These are phyloP conservation scores for Aspidapion aeneum DNA, from an alignment of 2,888 invertebrate species.

Conservation along the genomic window DNA sequence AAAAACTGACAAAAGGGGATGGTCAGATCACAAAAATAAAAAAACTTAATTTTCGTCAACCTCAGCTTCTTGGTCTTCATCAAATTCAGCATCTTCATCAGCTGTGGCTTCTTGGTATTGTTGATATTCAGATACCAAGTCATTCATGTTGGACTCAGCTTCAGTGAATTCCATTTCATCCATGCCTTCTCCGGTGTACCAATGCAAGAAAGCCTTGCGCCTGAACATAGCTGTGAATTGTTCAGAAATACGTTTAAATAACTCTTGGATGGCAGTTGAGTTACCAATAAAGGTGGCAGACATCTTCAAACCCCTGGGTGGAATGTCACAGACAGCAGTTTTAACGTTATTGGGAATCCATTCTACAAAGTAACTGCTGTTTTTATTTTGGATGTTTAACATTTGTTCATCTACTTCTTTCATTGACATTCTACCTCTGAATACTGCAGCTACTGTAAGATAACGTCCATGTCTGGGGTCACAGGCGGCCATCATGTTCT, in stretches of 20 bases:
- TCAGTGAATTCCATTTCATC: conserved; percentile 97
- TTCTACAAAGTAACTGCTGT: conserved; percentile 84
- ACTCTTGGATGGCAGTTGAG: conserved; percentile 88
- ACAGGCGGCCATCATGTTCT: conserved; percentile 97
- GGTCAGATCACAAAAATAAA: conserved; percentile 22
- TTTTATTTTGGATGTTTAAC: conserved; percentile 95
- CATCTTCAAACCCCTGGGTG: conserved; percentile 89
- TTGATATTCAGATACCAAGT: conserved; percentile 90
- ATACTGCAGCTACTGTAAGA: conserved; percentile 87
- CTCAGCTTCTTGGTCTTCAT: conserved; percentile 71
- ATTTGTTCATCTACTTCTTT: conserved; percentile 89
- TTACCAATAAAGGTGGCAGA: conserved; percentile 93
- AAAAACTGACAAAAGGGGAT: conserved; percentile 15
- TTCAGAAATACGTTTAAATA: conserved; percentile 88
- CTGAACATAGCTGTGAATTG: conserved; percentile 96
- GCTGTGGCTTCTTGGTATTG: conserved; percentile 90
- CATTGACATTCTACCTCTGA: conserved; percentile 87
- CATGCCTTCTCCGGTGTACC: conserved; percentile 93
- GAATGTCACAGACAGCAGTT: conserved; percentile 92
- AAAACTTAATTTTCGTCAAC: conserved; percentile 60
- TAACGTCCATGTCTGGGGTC: conserved; percentile 91
- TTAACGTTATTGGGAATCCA: conserved; percentile 96
- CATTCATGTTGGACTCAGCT: conserved; percentile 94
- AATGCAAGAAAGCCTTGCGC: conserved; percentile 95
- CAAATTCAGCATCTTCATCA: conserved; percentile 79